Evolutionary conservation across 2,113 vertebrate genomes (phyloP).

Genomic region (Jacana jacana): DNA sequence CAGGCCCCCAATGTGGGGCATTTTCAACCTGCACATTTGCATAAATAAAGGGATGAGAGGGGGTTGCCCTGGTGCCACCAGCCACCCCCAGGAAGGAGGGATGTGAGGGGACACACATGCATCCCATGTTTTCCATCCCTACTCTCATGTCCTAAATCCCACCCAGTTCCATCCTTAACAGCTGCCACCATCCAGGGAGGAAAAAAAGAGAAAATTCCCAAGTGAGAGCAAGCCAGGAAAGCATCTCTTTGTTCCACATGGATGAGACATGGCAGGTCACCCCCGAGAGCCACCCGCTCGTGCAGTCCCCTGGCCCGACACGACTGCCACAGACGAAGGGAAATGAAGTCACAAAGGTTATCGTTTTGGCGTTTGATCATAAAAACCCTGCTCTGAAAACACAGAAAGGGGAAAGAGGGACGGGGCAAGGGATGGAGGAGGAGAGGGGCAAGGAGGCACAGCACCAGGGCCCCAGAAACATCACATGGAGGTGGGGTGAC

Average conservation of each 20-base stretch:
- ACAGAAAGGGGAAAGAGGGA: neutral
- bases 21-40: neutral
- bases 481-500: no score
- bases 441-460: neutral
- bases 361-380: neutral
- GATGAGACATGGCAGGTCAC: fast-evolving
- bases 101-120: neutral
- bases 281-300: neutral
- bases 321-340: fast-evolving
- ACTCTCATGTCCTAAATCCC: neutral
- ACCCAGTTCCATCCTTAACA: fast-evolving
- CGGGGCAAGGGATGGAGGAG: fast-evolving
- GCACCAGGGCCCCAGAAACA: neutral
- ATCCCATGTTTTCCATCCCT: neutral
- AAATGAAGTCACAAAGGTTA: constrained; percentile 17
- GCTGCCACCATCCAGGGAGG: neutral
- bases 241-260: neutral
- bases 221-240: neutral
- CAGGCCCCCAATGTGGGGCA: neutral
- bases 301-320: neutral
- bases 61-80: neutral
- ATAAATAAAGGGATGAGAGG: neutral
- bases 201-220: neutral
- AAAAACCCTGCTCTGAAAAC: neutral
- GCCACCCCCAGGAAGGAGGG: neutral